These are phyloP conservation scores for Reinhardtius hippoglossoides DNA, from an alignment of 2,113 vertebrate genomes.

Conservation along the genomic window DNA sequence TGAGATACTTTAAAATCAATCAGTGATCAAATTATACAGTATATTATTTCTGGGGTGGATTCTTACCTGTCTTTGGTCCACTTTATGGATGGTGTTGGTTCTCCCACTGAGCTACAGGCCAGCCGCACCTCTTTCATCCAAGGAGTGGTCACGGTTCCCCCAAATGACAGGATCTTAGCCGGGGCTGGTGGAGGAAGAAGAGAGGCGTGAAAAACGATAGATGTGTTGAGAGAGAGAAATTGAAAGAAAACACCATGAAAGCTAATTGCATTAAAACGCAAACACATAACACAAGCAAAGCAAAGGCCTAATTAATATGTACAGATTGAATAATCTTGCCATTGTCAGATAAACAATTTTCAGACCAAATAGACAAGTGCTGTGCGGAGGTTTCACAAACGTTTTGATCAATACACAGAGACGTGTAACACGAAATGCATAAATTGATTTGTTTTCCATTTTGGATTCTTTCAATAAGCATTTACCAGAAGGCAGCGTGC, in stretches of 20 bases:
- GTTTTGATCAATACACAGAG: constrained; percentile 48
- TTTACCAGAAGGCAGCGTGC: constrained; percentile 17
- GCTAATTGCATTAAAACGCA: constrained; percentile 7
- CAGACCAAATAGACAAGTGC: constrained; percentile 38
- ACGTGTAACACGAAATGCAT: constrained; percentile 35
- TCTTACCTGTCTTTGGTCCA: constrained; percentile 99
- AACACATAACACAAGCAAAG: neutral
- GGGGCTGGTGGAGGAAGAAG: constrained; percentile 83
- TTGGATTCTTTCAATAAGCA: constrained; percentile 31
- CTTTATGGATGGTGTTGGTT: constrained; percentile 92
- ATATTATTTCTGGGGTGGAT: neutral
- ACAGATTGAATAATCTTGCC: constrained; percentile 25
- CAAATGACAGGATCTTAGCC: constrained; percentile 97
- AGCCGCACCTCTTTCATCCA: constrained; percentile 99
- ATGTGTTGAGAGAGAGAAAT: neutral
- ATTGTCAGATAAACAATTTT: constrained; percentile 44
- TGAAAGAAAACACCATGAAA: neutral
- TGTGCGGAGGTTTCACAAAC: neutral
- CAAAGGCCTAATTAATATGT: constrained; percentile 35
- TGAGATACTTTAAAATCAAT: neutral
- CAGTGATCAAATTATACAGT: no score
- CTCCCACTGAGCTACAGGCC: constrained; percentile 94
- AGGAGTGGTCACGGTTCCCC: constrained; percentile 94
- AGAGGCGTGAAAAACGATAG: neutral
- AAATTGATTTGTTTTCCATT: constrained; percentile 40